Percentiles rank a stretch among this genome's conserved stretches.
Conservation (phyloP, 2,113 vertebrate species). For the Prionailurus bengalensis region DNA sequence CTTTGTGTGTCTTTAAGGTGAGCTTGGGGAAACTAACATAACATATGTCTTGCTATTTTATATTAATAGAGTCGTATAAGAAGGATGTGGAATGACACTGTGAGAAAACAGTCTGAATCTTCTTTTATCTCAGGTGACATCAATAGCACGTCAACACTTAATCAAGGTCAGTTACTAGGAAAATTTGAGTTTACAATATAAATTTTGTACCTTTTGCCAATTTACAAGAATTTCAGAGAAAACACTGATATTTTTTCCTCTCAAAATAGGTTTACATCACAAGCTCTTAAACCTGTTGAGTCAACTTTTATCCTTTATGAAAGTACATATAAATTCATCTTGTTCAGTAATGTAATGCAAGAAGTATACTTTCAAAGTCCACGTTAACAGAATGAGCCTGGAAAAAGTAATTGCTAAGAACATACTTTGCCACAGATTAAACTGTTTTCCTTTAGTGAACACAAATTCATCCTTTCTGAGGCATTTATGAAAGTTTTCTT, state of each 20-base stretch:
- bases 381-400: constrained; percentile 81
- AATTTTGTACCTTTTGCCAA: constrained; percentile 81
- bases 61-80: constrained; percentile 99
- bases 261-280: constrained; percentile 83
- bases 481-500: constrained; percentile 81
- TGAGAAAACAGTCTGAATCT: constrained; percentile 99
- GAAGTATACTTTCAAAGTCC: constrained; percentile 82
- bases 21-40: constrained; percentile 65
- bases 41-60: constrained; percentile 82
- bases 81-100: constrained; percentile 99
- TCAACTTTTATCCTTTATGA: constrained; percentile 85
- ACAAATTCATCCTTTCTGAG: constrained; percentile 83
- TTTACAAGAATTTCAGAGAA: constrained; percentile 78
- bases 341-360: constrained; percentile 79
- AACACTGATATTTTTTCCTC: constrained; percentile 64
- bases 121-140: constrained; percentile 99
- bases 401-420: constrained; percentile 83
- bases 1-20: constrained; percentile 40
- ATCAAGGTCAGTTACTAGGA: constrained; percentile 98
- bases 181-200: constrained; percentile 87
- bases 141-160: constrained; percentile 99
- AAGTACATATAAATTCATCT: constrained; percentile 85
- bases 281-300: constrained; percentile 82
- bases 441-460: constrained; percentile 85
- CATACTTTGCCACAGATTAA: constrained; percentile 79